Conservation (phyloP, 2,888 invertebrate genomes). For the Orthosia cruda region DNA sequence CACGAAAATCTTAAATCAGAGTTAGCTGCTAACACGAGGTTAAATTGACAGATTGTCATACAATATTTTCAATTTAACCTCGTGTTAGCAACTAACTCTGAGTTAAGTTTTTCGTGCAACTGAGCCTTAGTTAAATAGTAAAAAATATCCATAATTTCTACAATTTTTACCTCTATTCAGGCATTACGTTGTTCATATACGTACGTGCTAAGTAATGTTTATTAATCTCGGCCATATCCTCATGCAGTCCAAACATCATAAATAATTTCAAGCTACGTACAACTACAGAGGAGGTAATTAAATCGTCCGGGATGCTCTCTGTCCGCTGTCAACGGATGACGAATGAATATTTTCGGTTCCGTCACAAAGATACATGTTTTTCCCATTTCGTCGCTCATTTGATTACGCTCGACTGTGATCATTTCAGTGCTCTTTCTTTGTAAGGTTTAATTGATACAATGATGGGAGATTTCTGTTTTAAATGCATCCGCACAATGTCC, state of each 20-base stretch:
- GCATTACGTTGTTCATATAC: too few relatives aligned
- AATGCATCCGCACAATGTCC: background rate
- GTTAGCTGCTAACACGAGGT: too few relatives aligned
- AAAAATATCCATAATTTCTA: too few relatives aligned
- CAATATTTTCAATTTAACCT: too few relatives aligned
- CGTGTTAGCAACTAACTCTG: too few relatives aligned
- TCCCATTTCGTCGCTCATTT: slow-evolving; percentile 55
- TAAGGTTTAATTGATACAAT: background rate
- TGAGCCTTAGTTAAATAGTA: too few relatives aligned
- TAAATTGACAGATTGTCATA: too few relatives aligned
- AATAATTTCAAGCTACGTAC: slow-evolving; percentile 1
- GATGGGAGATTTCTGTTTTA: background rate
- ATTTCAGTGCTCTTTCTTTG: slow-evolving; percentile 7
- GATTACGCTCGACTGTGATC: slow-evolving; percentile 22
- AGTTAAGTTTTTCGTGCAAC: too few relatives aligned
- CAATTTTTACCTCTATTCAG: too few relatives aligned
- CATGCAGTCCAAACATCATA: background rate
- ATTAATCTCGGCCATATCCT: background rate
- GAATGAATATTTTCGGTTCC: slow-evolving; percentile 49
- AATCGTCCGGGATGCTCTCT: slow-evolving; percentile 13
- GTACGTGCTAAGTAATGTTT: too few relatives aligned
- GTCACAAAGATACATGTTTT: slow-evolving; percentile 55
- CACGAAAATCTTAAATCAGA: too few relatives aligned
- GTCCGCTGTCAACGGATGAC: slow-evolving; percentile 47
- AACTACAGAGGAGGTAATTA: slow-evolving; percentile 34